These are phyloP conservation scores for Platycheirus albimanus DNA, from an alignment of 2,888 invertebrate genomes.

Conservation along the genomic window DNA sequence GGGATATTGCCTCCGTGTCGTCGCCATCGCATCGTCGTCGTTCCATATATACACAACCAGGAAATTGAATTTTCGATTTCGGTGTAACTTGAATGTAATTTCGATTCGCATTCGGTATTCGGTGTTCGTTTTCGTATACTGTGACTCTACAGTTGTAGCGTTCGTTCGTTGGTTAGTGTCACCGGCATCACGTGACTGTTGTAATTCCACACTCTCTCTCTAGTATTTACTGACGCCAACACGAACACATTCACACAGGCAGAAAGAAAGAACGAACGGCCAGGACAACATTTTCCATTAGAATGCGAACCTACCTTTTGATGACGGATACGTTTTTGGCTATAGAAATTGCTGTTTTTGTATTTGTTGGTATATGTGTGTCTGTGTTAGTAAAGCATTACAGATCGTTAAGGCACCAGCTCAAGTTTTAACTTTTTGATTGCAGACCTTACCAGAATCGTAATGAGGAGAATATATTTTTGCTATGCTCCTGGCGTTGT, in stretches of 20 bases:
- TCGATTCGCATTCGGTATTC: slow-evolving; percentile 72
- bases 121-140: slow-evolving; percentile 58
- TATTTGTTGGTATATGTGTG: background rate
- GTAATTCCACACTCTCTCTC: slow-evolving; percentile 62
- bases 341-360: background rate
- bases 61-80: slow-evolving; percentile 74
- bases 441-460: slow-evolving; percentile 61
- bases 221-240: slow-evolving; percentile 62
- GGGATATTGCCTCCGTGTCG: slow-evolving; percentile 31
- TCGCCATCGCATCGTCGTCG: too few species aligned
- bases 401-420: slow-evolving; percentile 70
- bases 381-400: slow-evolving; percentile 32
- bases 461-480: slow-evolving; percentile 56
- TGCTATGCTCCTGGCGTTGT: slow-evolving; percentile 33
- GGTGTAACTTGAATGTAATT: slow-evolving; percentile 73
- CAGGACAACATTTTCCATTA: slow-evolving; percentile 68
- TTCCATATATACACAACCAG: slow-evolving; percentile 63
- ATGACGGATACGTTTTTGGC: slow-evolving; percentile 69
- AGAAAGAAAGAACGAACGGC: background rate
- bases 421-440: slow-evolving; percentile 74
- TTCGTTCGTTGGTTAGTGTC: slow-evolving; percentile 71
- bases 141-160: slow-evolving; percentile 57
- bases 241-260: background rate
- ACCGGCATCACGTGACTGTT: slow-evolving; percentile 70
- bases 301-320: slow-evolving; percentile 54